Percentiles rank a stretch among this genome's conserved stretches.
These are phyloP conservation scores for Drosophila navojoa DNA, from an alignment of 1,140 invertebrate genomes.

Conservation along the genomic window DNA sequence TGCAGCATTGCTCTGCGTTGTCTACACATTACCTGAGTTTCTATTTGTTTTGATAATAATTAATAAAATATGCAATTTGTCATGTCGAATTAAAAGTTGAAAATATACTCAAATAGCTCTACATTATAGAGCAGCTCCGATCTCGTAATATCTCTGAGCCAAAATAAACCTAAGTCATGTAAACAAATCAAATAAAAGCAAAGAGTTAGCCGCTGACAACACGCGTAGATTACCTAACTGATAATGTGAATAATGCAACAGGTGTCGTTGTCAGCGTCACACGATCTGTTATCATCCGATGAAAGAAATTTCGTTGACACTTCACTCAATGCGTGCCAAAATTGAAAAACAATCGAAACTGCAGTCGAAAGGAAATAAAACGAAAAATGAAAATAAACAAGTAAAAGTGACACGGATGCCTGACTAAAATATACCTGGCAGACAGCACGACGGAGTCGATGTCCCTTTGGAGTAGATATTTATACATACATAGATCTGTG, in stretches of 20 bases:
- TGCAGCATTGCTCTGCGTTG: not conserved
- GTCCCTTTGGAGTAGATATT: no score
- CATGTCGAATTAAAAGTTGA: not conserved
- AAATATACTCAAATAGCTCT: not conserved
- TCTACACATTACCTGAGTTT: no score
- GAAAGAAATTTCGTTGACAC: conserved; percentile 66
- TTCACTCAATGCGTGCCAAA: conserved; percentile 66
- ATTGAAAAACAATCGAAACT: conserved; percentile 20
- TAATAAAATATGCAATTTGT: not conserved
- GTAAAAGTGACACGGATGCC: conserved; percentile 14
- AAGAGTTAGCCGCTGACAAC: conserved; percentile 31
- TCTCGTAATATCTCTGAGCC: no score
- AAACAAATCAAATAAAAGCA: not conserved
- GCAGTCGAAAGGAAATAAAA: conserved; percentile 18
- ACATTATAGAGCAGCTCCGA: not conserved
- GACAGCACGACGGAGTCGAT: not conserved
- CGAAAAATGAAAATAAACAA: conserved; percentile 18
- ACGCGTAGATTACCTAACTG: conserved; percentile 60
- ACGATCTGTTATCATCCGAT: conserved; percentile 58
- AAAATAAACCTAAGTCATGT: no score
- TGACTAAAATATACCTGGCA: not conserved
- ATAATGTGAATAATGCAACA: conserved; percentile 67
- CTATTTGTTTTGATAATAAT: no score
- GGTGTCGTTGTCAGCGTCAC: conserved; percentile 55
- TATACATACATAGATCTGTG: no score